Evolutionary conservation across 2,113 vertebrate species (phyloP), one percentile per base, ranked within the genome.

Genomic region (Osmerus mordax): DNA sequence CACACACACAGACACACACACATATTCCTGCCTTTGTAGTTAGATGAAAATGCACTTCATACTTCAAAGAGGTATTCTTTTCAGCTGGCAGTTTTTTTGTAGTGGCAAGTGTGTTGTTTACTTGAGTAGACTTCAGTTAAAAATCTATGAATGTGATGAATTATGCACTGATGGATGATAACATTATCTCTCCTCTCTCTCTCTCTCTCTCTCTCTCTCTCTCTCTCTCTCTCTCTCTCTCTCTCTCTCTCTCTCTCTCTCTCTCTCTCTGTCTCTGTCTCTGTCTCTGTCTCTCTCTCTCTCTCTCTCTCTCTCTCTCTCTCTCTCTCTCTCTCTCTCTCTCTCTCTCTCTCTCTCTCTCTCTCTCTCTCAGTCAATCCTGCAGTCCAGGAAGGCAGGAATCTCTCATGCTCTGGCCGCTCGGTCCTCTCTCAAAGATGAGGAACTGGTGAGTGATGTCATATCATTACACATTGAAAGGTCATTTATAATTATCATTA

Each of bases 331-430:
- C 25, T 69, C 25, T 66, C 14, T 56, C 25, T 69, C 25, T 66
- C 14, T 56, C 25, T 69, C 18, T 66, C 14, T 56, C 25, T 69
- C 25, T 66, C 14, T 56, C 25, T 69, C 25, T 0, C 1, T 36
- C 29, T 29, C 56, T 77, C 56, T 69, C 72, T 58, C 54, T 51
- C 81, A 99, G 97, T 95, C 96, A 28, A 91, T 99, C 93, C 93
- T 98, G 66, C 96, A 97, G 91, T 97, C 95, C 78, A 94, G 96
- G 86, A 99, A 99, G 83, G 95, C 95, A 8, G 95, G 96, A 52
- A 95, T 99, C 84, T 93, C 94, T 66, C 96, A 96, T 67, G 93
- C 95, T 29, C 90, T 98, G 92, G 93, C 95, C 76, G 95, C 94
- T 21, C 90, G 95, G 47, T 94, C 95, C 29, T 98, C 97, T 79